These are phyloP conservation scores for Brevimyrus niger DNA, from an alignment of 2,113 vertebrate genomes.

Conservation along the genomic window DNA sequence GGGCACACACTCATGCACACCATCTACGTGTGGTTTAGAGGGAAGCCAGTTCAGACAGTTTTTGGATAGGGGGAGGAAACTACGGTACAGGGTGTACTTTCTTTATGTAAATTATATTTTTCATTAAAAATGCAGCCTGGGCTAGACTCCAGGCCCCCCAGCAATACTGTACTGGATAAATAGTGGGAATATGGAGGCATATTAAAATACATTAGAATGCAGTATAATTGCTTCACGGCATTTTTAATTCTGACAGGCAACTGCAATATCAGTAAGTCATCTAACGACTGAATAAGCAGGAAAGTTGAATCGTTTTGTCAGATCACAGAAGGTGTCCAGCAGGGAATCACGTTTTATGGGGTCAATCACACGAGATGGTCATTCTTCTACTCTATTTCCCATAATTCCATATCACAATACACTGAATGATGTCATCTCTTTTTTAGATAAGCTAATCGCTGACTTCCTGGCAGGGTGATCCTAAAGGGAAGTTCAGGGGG, in stretches of 20 bases:
- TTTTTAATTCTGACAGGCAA: neutral
- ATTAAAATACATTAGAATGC: neutral
- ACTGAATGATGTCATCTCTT: neutral
- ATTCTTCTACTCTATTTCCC: neutral
- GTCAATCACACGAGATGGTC: neutral
- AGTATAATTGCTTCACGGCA: neutral
- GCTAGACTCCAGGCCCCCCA: neutral
- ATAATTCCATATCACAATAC: neutral
- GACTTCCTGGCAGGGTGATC: neutral
- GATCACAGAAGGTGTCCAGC: neutral
- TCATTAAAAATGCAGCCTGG: neutral
- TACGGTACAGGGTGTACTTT: neutral
- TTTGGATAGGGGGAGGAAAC: neutral
- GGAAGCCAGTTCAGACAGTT: neutral
- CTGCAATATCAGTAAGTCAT: neutral
- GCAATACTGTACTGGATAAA: neutral
- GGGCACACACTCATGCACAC: neutral
- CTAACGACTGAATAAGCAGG: neutral
- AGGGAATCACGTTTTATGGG: neutral
- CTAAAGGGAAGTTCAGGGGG: neutral
- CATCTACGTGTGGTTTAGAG: neutral
- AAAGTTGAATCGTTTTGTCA: neutral
- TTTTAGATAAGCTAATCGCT: neutral
- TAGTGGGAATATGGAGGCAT: neutral
- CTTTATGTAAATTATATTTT: neutral